A percentile compares a stretch with the other conserved stretches of the same genome.
phyloP scores from a whole-genome alignment of 1,140 invertebrate species.

The Melanaphis sacchari region DNA sequence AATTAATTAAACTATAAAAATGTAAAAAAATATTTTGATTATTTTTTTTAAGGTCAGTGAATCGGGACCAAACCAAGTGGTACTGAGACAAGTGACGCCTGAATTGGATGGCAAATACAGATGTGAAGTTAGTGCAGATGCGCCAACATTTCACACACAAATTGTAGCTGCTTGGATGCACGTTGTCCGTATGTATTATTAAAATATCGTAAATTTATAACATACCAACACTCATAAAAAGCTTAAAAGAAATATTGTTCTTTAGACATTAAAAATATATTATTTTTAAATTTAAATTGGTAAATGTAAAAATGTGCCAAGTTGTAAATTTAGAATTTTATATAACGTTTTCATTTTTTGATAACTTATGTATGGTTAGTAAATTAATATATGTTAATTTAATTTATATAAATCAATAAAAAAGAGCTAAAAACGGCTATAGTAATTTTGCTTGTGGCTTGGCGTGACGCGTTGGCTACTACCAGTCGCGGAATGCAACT shows the following conservation, averaged over 20 bases:
- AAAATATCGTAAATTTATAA: background rate
- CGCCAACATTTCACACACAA: conserved; percentile 82
- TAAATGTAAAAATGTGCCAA: background rate
- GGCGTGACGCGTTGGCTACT: no score
- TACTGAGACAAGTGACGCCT: conserved; percentile 72
- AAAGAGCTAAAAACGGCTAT: background rate
- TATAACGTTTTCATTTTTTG: background rate
- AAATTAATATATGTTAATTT: background rate
- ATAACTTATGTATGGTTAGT: background rate
- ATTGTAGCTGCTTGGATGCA: conserved; percentile 73
- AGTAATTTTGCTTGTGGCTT: background rate
- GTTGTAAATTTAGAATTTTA: background rate
- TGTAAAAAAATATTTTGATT: background rate
- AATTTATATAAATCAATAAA: no score
- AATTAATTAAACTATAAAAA: background rate
- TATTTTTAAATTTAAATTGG: background rate
- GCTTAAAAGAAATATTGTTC: background rate
- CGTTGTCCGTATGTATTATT: conserved; percentile 70
- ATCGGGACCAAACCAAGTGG: conserved; percentile 71
- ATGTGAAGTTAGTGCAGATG: conserved; percentile 85
- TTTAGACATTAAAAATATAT: background rate
- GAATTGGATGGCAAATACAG: conserved; percentile 75
- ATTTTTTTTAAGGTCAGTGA: conserved; percentile 67
- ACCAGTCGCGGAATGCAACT: no score
- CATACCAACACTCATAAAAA: background rate